A percentile compares a stretch with the other conserved stretches of the same genome.
phyloP scores from a whole-genome alignment of 2,113 vertebrate species.

The Phylloscopus trochiloides region DNA sequence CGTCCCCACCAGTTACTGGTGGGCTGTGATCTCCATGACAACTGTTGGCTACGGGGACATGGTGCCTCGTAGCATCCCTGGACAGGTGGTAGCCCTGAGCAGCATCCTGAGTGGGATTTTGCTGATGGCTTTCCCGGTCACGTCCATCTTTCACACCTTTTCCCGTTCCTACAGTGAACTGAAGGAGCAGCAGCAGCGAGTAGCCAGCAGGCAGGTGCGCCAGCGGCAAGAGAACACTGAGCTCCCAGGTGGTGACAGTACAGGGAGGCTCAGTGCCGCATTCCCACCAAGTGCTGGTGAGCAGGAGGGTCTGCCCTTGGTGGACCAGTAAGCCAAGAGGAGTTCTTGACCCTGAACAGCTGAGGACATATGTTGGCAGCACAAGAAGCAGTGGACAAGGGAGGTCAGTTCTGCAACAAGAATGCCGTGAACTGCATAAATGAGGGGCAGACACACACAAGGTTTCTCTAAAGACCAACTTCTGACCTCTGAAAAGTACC shows the following conservation, averaged over 20 bases:
- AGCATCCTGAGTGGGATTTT: conserved; percentile 96
- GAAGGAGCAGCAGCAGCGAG: conserved; percentile 86
- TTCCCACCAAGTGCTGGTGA: neutral
- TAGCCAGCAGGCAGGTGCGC: conserved; percentile 71
- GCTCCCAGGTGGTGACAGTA: conserved; percentile 61
- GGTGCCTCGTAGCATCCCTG: conserved; percentile 94
- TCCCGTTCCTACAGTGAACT: conserved; percentile 94
- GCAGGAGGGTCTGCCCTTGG: neutral
- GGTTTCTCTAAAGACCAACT: neutral
- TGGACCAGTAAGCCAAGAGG: neutral
- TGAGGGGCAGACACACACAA: neutral
- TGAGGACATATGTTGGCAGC: neutral
- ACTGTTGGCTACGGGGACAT: conserved; percentile 97
- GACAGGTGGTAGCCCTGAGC: conserved; percentile 94
- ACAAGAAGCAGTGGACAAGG: neutral
- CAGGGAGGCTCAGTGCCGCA: conserved; percentile 55
- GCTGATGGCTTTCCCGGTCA: conserved; percentile 95
- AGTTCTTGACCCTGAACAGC: neutral
- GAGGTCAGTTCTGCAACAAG: neutral
- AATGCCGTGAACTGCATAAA: neutral
- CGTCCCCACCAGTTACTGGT: conserved; percentile 94
- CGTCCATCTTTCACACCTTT: conserved; percentile 97
- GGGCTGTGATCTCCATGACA: conserved; percentile 98
- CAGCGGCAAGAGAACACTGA: conserved; percentile 80
- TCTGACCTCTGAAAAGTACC: neutral